Percentiles rank a stretch among this genome's conserved stretches.
Evolutionary conservation across 2,888 invertebrate genomes (phyloP).

Genomic region (Cryptocheilus praepositus): DNA sequence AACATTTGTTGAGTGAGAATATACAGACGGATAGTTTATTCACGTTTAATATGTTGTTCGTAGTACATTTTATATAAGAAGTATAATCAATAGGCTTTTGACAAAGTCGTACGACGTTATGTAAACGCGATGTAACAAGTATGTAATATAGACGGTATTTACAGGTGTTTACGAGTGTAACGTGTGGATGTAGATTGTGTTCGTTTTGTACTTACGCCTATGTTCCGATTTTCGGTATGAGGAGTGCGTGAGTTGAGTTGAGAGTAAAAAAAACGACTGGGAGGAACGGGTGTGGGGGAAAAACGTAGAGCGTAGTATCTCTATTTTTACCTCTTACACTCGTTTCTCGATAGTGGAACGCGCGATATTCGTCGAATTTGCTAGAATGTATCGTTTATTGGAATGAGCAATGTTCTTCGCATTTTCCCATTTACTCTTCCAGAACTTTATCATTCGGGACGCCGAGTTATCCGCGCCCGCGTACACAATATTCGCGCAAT

Average conservation of each 20-base stretch:
- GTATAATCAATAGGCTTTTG: slow-evolving; percentile 57
- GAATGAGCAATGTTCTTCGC: background rate
- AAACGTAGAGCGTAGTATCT: background rate
- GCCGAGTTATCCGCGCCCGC: background rate
- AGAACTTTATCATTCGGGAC: slow-evolving; percentile 21
- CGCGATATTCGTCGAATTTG: background rate
- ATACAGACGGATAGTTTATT: slow-evolving; percentile 67
- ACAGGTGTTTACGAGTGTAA: slow-evolving; percentile 39
- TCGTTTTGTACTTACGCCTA: slow-evolving; percentile 25
- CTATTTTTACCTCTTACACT: background rate
- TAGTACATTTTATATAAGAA: slow-evolving; percentile 62
- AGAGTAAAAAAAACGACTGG: slow-evolving; percentile 24
- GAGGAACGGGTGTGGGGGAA: background rate
- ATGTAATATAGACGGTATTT: slow-evolving; percentile 56
- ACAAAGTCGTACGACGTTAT: slow-evolving; percentile 48
- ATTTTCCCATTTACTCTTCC: slow-evolving; percentile 12
- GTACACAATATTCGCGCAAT: slow-evolving; percentile 14
- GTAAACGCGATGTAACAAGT: slow-evolving; percentile 42
- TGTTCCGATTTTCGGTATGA: slow-evolving; percentile 25
- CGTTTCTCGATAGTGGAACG: background rate
- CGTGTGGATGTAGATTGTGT: slow-evolving; percentile 19
- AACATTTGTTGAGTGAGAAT: slow-evolving; percentile 39
- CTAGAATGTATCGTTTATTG: background rate
- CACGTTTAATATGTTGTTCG: slow-evolving; percentile 59
- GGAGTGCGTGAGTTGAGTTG: slow-evolving; percentile 14